phyloP scores from a whole-genome alignment of 2,888 invertebrate species.

The Patella pellucida region DNA sequence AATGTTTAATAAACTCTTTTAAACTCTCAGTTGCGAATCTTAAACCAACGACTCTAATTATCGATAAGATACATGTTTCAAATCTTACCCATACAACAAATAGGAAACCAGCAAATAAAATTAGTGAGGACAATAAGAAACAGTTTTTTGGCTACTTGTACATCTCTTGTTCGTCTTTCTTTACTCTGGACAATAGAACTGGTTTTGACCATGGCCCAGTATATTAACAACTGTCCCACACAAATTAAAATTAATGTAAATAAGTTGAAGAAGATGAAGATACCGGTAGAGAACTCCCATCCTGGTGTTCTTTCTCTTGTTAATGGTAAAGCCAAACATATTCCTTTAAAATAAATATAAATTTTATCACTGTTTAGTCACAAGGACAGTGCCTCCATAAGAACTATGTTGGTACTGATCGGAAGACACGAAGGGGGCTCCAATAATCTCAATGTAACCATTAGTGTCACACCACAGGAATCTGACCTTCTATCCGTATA shows the following conservation, averaged over 20 bases:
- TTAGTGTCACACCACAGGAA: too few species aligned
- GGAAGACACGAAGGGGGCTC: too few species aligned
- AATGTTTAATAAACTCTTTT: too few species aligned
- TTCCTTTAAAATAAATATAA: conserved; percentile 38
- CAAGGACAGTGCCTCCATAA: too few species aligned
- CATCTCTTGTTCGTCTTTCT: conserved; percentile 41
- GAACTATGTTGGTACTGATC: too few species aligned
- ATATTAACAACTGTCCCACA: conserved; percentile 62
- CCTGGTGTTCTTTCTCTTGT: conserved; percentile 63
- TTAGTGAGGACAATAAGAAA: conserved; percentile 59
- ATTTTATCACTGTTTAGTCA: too few species aligned
- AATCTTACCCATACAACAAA: conserved; percentile 26
- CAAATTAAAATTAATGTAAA: conserved; percentile 61
- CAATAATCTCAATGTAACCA: too few species aligned
- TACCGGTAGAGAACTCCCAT: conserved; percentile 65
- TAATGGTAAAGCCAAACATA: conserved; percentile 67
- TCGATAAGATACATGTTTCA: too few species aligned
- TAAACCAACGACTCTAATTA: too few species aligned
- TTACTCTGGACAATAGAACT: conserved; percentile 12
- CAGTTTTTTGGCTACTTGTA: conserved; percentile 58
- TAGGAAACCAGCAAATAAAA: conserved; percentile 62
- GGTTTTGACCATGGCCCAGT: conserved; percentile 40
- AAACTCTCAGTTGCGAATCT: too few species aligned
- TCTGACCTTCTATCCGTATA: too few species aligned
- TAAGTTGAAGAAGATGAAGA: conserved; percentile 64